phyloP scores from a whole-genome alignment of 2,797 vertebrate genomes.

The Mus spretus region DNA sequence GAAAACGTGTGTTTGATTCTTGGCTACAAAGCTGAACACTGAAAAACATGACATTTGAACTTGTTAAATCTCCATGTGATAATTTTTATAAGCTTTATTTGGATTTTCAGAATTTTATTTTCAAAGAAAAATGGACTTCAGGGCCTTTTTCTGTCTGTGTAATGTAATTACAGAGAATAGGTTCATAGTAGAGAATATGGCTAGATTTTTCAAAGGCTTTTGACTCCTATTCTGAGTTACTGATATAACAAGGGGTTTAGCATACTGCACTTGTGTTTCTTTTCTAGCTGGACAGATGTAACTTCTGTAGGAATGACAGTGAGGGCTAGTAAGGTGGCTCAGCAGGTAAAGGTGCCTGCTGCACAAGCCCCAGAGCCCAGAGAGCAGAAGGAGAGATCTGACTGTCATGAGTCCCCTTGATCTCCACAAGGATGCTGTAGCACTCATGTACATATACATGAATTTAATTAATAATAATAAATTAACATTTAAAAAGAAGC shows the following conservation, averaged over 20 bases:
- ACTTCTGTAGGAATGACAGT: conserved; percentile 33
- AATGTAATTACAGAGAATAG: conserved; percentile 25
- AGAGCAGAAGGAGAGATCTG: not conserved
- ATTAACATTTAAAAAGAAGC: not conserved
- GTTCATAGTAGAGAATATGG: not conserved
- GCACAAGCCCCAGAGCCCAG: not conserved
- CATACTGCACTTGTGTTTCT: not conserved
- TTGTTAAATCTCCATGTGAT: not conserved
- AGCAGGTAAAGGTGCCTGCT: not conserved
- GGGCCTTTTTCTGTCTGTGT: conserved; percentile 34
- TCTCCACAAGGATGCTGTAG: not conserved
- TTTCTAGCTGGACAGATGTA: conserved; percentile 6
- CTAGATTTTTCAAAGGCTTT: conserved; percentile 22
- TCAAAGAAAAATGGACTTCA: conserved; percentile 42
- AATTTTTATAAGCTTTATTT: conserved; percentile 63
- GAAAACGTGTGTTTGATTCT: conserved; percentile 49
- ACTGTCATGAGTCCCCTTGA: not conserved
- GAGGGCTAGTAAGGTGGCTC: not conserved
- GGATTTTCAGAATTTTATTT: conserved; percentile 61
- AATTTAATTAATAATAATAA: not conserved
- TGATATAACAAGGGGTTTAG: not conserved
- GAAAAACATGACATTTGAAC: conserved; percentile 62
- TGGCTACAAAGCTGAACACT: conserved; percentile 27
- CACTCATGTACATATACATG: not conserved
- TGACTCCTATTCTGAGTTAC: not conserved